Evolutionary conservation across 2,113 vertebrate species (phyloP).

Genomic region (Aramus guarauna): DNA sequence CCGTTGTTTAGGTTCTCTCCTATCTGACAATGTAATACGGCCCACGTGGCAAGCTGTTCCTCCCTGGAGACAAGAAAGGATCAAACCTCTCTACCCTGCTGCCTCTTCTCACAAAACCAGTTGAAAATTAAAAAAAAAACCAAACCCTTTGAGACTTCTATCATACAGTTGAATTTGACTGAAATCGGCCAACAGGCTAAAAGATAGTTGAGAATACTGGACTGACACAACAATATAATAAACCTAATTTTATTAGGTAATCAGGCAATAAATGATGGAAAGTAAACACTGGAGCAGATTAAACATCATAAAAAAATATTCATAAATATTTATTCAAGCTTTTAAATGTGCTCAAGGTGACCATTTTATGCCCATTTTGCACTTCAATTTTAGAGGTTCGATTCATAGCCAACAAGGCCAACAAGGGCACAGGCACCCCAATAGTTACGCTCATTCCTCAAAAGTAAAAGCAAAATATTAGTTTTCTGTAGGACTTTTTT

Average conservation of each 20-base stretch:
- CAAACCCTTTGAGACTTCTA: neutral
- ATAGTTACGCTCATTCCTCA: neutral
- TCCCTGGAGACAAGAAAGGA: neutral
- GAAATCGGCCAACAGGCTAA: neutral
- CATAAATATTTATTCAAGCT: slow-evolving; percentile 30
- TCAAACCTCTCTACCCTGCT: neutral
- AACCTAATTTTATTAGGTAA: slow-evolving; percentile 9
- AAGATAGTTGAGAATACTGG: neutral
- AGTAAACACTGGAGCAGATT: neutral
- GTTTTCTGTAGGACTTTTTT: neutral
- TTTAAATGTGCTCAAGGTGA: neutral
- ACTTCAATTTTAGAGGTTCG: neutral
- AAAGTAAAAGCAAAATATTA: neutral
- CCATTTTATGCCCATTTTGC: neutral
- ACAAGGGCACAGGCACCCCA: neutral
- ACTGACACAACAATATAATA: neutral
- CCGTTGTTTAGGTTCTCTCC: neutral
- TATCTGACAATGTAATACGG: neutral
- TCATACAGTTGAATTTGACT: neutral
- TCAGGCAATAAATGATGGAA: neutral
- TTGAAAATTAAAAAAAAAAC: neutral
- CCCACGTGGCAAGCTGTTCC: neutral
- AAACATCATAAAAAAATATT: neutral
- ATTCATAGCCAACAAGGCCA: neutral
- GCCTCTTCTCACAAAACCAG: neutral